These are phyloP conservation scores for Porites lobata DNA, from an alignment of 92 coral and sea anemone genomes.

Conservation along the genomic window DNA sequence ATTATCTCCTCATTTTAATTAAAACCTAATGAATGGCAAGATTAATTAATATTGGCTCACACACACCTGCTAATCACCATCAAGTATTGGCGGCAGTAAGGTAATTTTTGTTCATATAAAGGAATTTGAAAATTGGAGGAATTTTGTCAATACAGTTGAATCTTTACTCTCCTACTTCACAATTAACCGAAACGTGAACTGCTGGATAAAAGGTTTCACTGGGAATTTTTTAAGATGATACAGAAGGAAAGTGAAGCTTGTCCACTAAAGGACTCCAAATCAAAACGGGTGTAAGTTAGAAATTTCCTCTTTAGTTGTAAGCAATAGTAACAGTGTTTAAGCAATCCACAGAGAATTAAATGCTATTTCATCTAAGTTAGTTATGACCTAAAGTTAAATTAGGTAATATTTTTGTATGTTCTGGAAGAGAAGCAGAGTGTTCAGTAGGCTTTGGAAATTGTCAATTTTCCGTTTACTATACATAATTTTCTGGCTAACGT, in stretches of 20 bases:
- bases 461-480: too few relatives aligned
- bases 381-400: not conserved
- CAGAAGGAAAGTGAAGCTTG: not conserved
- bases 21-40: not conserved
- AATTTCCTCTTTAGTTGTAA: not conserved
- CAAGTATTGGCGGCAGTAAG: not conserved
- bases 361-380: not conserved
- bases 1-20: not conserved
- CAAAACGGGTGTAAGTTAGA: constrained; percentile 28
- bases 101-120: not conserved
- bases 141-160: too few relatives aligned
- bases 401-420: too few relatives aligned
- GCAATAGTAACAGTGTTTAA: too few relatives aligned
- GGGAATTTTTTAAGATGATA: not conserved
- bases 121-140: not conserved
- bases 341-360: too few relatives aligned
- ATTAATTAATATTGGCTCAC: not conserved
- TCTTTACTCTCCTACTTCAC: not conserved
- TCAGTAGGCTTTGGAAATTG: too few relatives aligned
- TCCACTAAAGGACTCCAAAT: not conserved
- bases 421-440: too few relatives aligned
- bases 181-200: not conserved
- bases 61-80: not conserved
- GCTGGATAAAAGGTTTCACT: not conserved
- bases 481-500: too few relatives aligned